Evolutionary conservation across 2,113 vertebrate species (phyloP).

Genomic region (Eretmochelys imbricata): DNA sequence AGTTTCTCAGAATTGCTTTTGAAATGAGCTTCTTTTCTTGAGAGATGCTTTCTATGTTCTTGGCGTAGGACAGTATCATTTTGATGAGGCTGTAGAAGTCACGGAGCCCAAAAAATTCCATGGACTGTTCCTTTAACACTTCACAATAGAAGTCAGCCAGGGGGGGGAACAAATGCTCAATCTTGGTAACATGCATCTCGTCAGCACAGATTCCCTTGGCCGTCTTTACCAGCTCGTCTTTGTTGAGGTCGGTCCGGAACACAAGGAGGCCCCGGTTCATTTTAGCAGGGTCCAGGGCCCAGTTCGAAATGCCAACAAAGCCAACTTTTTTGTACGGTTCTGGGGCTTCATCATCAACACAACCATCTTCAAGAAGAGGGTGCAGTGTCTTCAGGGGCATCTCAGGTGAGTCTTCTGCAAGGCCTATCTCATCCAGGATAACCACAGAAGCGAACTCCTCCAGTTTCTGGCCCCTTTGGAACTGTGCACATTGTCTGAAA

Average conservation of each 20-base stretch:
- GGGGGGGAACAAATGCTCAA: conserved; percentile 75
- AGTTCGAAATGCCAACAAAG: conserved; percentile 86
- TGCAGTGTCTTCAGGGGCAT: conserved; percentile 86
- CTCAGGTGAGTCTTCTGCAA: conserved; percentile 85
- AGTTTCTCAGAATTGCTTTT: conserved; percentile 81
- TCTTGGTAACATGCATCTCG: conserved; percentile 55
- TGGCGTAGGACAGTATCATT: conserved; percentile 77
- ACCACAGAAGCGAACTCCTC: conserved; percentile 83
- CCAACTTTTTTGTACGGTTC: conserved; percentile 82
- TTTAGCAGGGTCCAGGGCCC: conserved; percentile 86
- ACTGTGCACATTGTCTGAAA: conserved; percentile 82
- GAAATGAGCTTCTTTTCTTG: conserved; percentile 60
- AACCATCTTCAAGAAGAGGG: conserved; percentile 84
- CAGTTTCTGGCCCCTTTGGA: conserved; percentile 82
- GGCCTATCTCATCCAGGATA: conserved; percentile 83
- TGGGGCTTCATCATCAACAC: conserved; percentile 80
- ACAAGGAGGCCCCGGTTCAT: conserved; percentile 87
- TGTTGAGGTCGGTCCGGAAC: conserved; percentile 79
- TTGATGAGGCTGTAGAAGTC: conserved; percentile 85
- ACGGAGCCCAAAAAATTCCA: conserved; percentile 83
- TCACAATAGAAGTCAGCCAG: conserved; percentile 78
- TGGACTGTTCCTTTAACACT: conserved; percentile 71
- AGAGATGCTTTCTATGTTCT: conserved; percentile 60
- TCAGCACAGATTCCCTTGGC: conserved; percentile 83
- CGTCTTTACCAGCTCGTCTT: conserved; percentile 81